Evolutionary conservation across 2,888 invertebrate species (phyloP).

Genomic region (Erannis defoliaria): DNA sequence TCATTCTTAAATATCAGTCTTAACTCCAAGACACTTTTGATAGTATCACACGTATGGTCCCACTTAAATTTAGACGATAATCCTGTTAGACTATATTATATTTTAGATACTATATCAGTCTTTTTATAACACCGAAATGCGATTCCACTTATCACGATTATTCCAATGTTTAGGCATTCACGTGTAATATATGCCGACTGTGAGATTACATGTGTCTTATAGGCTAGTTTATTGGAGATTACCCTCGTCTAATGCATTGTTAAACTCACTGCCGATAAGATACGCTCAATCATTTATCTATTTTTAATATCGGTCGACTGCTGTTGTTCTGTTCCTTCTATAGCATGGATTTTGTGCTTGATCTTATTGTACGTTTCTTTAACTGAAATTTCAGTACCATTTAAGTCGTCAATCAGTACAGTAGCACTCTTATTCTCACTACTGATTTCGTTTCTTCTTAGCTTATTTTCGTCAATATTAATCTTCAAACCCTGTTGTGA

Average conservation of each 20-base stretch:
- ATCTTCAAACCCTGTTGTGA: neutral
- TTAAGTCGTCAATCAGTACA: neutral
- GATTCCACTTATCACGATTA: conserved; percentile 15
- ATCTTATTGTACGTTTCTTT: neutral
- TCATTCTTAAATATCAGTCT: conserved; percentile 16
- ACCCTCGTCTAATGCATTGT: conserved; percentile 12
- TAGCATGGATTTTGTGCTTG: neutral
- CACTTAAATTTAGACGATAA: neutral
- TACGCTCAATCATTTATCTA: conserved; percentile 4
- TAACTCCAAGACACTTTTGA: conserved; percentile 16
- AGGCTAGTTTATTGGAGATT: conserved; percentile 16
- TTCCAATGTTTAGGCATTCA: conserved; percentile 5
- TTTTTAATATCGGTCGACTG: conserved; percentile 3
- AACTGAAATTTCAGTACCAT: neutral
- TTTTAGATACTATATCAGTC: conserved; percentile 26
- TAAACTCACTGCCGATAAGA: conserved; percentile 12
- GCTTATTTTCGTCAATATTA: neutral
- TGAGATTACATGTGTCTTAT: conserved; percentile 2
- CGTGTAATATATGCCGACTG: neutral
- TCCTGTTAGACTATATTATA: conserved; percentile 9
- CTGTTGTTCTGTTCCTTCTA: neutral
- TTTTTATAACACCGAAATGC: conserved; percentile 14
- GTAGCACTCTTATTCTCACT: neutral
- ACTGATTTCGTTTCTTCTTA: neutral
- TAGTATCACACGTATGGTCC: conserved; percentile 18